These are phyloP conservation scores for Lutraria lutraria DNA, from an alignment of 2,888 invertebrate genomes.

Conservation along the genomic window DNA sequence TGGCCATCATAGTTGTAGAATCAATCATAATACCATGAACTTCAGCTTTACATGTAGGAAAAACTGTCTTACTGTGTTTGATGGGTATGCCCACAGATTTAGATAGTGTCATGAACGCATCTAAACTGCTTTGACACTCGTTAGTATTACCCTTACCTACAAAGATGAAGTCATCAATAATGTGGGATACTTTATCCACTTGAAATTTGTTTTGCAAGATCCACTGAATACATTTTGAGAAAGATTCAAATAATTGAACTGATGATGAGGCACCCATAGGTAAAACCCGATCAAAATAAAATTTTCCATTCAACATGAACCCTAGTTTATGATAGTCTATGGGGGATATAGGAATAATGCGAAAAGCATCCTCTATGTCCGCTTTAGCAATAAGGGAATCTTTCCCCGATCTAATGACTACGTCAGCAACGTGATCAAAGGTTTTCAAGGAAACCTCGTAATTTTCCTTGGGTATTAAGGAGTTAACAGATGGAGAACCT, in stretches of 20 bases:
- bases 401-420: constrained; percentile 43
- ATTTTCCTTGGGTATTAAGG: constrained; percentile 47
- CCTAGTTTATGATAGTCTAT: constrained; percentile 56
- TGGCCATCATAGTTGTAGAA: constrained; percentile 22
- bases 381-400: constrained; percentile 55
- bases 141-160: constrained; percentile 17
- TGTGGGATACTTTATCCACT: constrained; percentile 39
- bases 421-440: constrained; percentile 51
- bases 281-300: constrained; percentile 45
- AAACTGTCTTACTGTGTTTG: constrained; percentile 39
- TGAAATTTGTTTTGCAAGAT: constrained; percentile 30
- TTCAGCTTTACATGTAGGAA: constrained; percentile 28
- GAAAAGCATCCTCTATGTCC: constrained; percentile 63
- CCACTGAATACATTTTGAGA: constrained; percentile 48
- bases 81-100: constrained; percentile 35
- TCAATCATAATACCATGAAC: constrained; percentile 45
- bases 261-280: constrained; percentile 44
- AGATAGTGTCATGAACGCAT: constrained; percentile 6
- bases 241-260: constrained; percentile 35
- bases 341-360: constrained; percentile 59
- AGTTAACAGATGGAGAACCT: constrained; percentile 42
- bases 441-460: constrained; percentile 48
- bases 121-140: constrained; percentile 12
- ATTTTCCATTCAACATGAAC: constrained; percentile 24
- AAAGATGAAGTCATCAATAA: constrained; percentile 55